Evolutionary conservation across 2,888 invertebrate genomes (phyloP), one percentile per base, ranked within the genome.

Genomic region (Synergus japonicus): DNA sequence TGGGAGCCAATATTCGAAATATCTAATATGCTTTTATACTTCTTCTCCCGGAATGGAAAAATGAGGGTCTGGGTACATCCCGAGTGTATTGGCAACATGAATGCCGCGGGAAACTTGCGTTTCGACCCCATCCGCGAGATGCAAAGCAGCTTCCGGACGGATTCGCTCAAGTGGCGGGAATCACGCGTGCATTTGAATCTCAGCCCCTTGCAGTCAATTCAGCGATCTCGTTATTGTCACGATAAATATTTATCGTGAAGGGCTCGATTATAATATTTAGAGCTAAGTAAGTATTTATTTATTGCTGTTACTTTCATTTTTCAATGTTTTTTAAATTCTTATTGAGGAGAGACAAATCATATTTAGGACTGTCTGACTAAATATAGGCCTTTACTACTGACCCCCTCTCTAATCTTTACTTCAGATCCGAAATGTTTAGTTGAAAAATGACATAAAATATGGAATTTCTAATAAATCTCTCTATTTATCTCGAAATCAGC

Each of bases 1-100:
- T 76, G 79, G 81, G 79, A 83, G 84, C 88, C 88, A 89, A 90
- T 90, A 90, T 90, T 88, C 88, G 83, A 89, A 89, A 87, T 88
- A 89, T 88, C 86, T 88, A 88, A 90, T 89, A 90, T 87, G 86
- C 86, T 88, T 88, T 87, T 86, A 86, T 87, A 82, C 78, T 80
- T 78, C 13, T 63, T 18, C 76, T 63, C 60, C 18, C 63, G 13
- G 13, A 58, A 58, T 41, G 49, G 37, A 49, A 73, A 73, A 46
- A 29, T 29, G 67, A 77, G 46, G 64, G 78, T n/a, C 49, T 65
- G 46, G 8, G 67, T 79, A 41, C 58, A 77, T 73, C 82, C 79
- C 82, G 79, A 83, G 85, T 84, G 84, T 83, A 86, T 84, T 85
- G 85, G 84, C 85, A 83, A 84, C 85, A 81, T 78, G 77, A 84